Evolutionary conservation across 2,113 vertebrate species (phyloP).

Genomic region (Benitochromis conjunctus): DNA sequence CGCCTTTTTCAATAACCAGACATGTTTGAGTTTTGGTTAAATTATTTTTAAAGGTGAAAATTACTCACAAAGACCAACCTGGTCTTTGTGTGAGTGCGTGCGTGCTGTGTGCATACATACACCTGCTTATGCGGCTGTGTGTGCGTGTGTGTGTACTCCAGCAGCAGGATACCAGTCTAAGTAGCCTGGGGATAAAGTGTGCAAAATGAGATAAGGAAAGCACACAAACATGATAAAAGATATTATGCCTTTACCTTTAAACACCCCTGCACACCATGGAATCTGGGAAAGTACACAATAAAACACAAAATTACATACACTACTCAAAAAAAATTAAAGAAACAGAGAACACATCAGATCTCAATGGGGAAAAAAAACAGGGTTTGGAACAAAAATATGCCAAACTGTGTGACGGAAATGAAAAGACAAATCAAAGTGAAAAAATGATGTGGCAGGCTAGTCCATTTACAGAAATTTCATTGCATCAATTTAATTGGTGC

Average conservation of each 20-base stretch:
- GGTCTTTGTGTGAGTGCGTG: not conserved
- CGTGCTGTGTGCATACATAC: too few relatives aligned
- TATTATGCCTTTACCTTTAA: slow-evolving; percentile 24
- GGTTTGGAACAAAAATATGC: not conserved
- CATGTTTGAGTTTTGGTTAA: not conserved
- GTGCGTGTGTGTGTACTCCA: not conserved
- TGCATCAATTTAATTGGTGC: not conserved
- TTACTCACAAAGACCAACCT: too few relatives aligned
- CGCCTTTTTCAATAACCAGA: too few relatives aligned
- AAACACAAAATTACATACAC: not conserved
- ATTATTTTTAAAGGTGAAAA: not conserved
- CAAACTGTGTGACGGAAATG: not conserved
- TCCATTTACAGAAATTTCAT: not conserved
- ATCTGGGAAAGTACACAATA: not conserved
- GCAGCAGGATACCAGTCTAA: slow-evolving; percentile 32
- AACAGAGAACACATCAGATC: not conserved
- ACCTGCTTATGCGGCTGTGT: not conserved
- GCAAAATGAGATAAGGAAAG: slow-evolving; percentile 48
- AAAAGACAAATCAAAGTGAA: not conserved
- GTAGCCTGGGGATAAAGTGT: slow-evolving; percentile 47
- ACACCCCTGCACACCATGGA: not conserved
- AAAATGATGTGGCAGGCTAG: not conserved
- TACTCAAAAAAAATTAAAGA: not conserved
- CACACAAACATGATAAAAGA: slow-evolving; percentile 34
- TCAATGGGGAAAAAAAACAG: not conserved